Evolutionary conservation across 2,113 vertebrate genomes (phyloP).

Genomic region (Datnioides undecimradiatus): DNA sequence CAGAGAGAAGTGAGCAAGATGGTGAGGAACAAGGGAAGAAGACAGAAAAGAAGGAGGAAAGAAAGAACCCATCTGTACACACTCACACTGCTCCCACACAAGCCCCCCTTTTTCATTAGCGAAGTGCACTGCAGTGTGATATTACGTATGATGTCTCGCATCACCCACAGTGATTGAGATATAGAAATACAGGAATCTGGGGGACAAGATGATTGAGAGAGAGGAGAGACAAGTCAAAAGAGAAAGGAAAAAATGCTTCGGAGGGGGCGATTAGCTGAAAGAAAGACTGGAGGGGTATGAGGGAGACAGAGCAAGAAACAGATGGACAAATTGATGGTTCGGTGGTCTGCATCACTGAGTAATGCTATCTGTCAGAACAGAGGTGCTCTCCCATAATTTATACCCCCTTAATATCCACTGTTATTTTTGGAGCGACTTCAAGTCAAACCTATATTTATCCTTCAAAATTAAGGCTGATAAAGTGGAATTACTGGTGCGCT

Average conservation of each 20-base stretch:
- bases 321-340: constrained; percentile 69
- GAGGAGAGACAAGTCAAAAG: constrained; percentile 41
- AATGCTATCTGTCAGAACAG: constrained; percentile 56
- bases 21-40: background rate
- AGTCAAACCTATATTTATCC: constrained; percentile 26
- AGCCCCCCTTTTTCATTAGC: constrained; percentile 20
- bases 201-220: constrained; percentile 43
- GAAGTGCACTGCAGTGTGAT: constrained; percentile 36
- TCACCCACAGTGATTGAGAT: constrained; percentile 33
- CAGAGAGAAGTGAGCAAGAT: background rate
- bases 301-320: constrained; percentile 42
- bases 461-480: constrained; percentile 10
- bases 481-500: constrained; percentile 1
- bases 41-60: background rate
- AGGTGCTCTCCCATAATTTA: constrained; percentile 42
- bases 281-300: constrained; percentile 10
- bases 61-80: background rate
- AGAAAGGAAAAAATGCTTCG: constrained; percentile 40
- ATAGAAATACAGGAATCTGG: constrained; percentile 30
- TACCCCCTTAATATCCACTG: constrained; percentile 13
- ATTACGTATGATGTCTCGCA: constrained; percentile 23
- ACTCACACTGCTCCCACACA: background rate
- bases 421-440: background rate
- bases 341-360: constrained; percentile 60
- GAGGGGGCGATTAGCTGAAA: constrained; percentile 7